phyloP scores from a whole-genome alignment of 2,888 invertebrate genomes.

The Galerucella pusilla region DNA sequence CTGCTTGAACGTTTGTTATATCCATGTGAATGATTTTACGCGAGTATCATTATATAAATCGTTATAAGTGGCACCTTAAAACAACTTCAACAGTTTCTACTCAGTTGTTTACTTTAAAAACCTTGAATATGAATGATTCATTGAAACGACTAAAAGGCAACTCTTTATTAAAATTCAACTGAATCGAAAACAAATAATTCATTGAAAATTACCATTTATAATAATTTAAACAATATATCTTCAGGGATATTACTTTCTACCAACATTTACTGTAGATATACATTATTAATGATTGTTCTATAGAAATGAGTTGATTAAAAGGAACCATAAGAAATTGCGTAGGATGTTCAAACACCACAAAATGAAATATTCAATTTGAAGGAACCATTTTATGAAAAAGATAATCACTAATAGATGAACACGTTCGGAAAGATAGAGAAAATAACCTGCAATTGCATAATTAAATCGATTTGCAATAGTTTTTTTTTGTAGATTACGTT shows the following conservation, averaged over 20 bases:
- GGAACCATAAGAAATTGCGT: not conserved
- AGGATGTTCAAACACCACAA: not conserved
- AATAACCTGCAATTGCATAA: too few species aligned
- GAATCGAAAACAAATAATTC: constrained; percentile 22
- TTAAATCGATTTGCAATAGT: too few species aligned
- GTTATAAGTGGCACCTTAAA: too few species aligned
- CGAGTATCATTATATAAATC: too few species aligned
- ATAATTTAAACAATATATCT: not conserved
- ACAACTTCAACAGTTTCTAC: too few species aligned
- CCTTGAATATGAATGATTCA: constrained; percentile 17
- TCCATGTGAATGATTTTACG: too few species aligned
- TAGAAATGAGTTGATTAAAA: not conserved
- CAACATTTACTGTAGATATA: not conserved
- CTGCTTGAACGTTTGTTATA: too few species aligned
- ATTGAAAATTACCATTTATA: constrained; percentile 10
- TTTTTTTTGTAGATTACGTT: too few species aligned
- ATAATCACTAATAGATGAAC: too few species aligned
- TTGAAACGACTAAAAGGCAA: constrained; percentile 8
- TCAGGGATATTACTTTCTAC: constrained; percentile 3
- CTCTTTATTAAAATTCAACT: constrained; percentile 14
- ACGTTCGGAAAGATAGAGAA: too few species aligned
- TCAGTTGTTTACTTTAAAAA: not conserved
- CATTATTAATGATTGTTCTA: not conserved
- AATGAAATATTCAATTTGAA: not conserved
- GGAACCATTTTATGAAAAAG: too few species aligned